Base-by-base conservation (phyloP, 1,140 invertebrate species). In the Lerema accius region DNA sequence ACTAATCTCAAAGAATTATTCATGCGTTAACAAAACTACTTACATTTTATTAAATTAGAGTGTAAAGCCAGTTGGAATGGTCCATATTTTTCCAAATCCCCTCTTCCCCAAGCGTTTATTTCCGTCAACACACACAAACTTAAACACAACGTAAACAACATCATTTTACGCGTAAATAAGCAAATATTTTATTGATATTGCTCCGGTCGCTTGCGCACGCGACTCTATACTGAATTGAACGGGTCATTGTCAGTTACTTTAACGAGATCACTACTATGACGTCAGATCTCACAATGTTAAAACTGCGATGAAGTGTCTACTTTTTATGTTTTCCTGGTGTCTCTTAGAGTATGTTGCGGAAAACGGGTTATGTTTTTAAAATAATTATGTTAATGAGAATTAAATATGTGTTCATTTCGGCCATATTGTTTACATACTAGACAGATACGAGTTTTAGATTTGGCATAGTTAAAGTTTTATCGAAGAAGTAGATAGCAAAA, bases 21-120 rank as follows among this genome's bases (percentile, higher is more conserved):
- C n/a, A n/a, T n/a, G n/a, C n/a, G n/a, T n/a, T n/a, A n/a, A n/a
- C n/a, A n/a, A n/a, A n/a, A n/a, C n/a, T 59, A 82, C 86, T 86
- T 65, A 89, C 85, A 88, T 84, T 88, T 86, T 4, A 89, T 80
- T 13, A 84, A 69, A 48, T 78, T 83, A 0, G 83, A 88, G 39
- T 71, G 71, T 2, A 89, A 23, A 4, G 76, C 82, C 13, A 86
- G 17, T 58, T 86, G 78, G 39, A 89, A 80, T 0, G 84, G 86
- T 63, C 84, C 86, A 69, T 82, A 87, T 58, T 85, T 85, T 53
- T 88, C 86, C 26, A 80, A 72, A 39, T 89, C 86, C 0, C 84
- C 81, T 4, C 76, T 75, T 4, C 78, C 81, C 73, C 73, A 84
- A 1, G 53, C 63, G 37, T 60, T 13, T 0, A 43, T 28, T 37